Evolutionary conservation across 2,888 invertebrate genomes (phyloP).

Genomic region (Hemistola chrysoprasaria): DNA sequence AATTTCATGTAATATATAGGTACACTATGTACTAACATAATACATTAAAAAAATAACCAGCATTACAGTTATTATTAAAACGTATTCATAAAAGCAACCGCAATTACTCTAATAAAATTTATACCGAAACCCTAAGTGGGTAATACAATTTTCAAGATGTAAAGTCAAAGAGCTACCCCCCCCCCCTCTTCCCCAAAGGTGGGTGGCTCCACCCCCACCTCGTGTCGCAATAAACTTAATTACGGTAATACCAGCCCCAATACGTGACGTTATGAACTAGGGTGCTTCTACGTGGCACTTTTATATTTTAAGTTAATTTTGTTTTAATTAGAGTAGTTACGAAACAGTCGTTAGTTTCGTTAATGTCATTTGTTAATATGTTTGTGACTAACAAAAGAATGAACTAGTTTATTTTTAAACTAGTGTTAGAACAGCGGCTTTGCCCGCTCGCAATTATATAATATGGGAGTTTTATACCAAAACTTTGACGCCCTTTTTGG

Average conservation of each 20-base stretch:
- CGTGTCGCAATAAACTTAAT: constrained; percentile 72
- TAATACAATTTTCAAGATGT: constrained; percentile 69
- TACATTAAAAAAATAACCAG: too few relatives aligned
- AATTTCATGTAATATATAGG: too few relatives aligned
- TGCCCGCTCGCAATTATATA: too few relatives aligned
- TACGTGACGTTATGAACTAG: constrained; percentile 54
- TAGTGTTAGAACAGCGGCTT: too few relatives aligned
- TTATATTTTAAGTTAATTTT: constrained; percentile 7
- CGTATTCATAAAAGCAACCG: constrained; percentile 6
- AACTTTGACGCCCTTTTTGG: too few relatives aligned
- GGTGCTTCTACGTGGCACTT: constrained; percentile 31
- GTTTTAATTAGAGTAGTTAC: constrained; percentile 17
- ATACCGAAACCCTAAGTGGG: constrained; percentile 46
- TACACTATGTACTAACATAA: too few relatives aligned
- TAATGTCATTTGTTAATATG: neutral
- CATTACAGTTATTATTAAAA: constrained; percentile 7
- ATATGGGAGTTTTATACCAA: too few relatives aligned
- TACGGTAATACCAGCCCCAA: constrained; percentile 68
- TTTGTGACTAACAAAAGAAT: too few relatives aligned
- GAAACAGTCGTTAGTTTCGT: too few relatives aligned
- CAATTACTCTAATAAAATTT: constrained; percentile 36
- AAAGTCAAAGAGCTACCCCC: constrained; percentile 64
- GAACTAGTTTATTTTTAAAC: too few relatives aligned
- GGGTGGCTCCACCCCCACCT: constrained; percentile 19
- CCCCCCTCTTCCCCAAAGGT: constrained; percentile 19